Conservation (phyloP, 2,888 invertebrate species). For the Chloromyia formosa region DNA sequence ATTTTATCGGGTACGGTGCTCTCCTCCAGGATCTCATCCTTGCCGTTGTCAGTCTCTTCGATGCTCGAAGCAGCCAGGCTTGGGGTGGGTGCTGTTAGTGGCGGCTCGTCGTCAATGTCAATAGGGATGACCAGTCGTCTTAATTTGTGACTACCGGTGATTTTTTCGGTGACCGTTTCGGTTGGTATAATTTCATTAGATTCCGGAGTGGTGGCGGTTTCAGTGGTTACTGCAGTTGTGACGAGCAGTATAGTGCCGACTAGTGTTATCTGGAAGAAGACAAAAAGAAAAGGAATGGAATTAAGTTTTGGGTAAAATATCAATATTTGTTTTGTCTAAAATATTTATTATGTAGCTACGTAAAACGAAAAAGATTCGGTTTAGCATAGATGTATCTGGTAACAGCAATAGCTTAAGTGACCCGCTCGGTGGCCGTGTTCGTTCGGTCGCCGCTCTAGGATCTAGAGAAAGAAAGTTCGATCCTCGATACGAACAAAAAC, state of each 20-base stretch:
- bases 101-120: not conserved
- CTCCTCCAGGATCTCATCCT: constrained; percentile 65
- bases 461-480: too few species aligned
- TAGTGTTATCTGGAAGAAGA: constrained; percentile 1
- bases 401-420: too few species aligned
- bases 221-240: constrained; percentile 50
- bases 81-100: constrained; percentile 56
- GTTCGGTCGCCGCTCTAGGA: too few species aligned
- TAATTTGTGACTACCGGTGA: not conserved
- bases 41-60: constrained; percentile 45
- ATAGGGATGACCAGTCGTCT: constrained; percentile 32
- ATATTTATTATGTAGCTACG: too few species aligned
- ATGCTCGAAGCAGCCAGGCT: constrained; percentile 58
- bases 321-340: too few species aligned
- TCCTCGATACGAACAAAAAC: too few species aligned
- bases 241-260: constrained; percentile 19
- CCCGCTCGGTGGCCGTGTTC: too few species aligned
- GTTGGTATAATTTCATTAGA: constrained; percentile 67
- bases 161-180: constrained; percentile 57
- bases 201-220: constrained; percentile 56
- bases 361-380: too few species aligned
- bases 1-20: constrained; percentile 63
- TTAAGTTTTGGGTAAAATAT: too few species aligned
- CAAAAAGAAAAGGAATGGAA: too few species aligned
- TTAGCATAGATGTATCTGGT: too few species aligned